These are phyloP conservation scores for Odontothrips loti DNA, from an alignment of 2,888 invertebrate species.

Conservation along the genomic window DNA sequence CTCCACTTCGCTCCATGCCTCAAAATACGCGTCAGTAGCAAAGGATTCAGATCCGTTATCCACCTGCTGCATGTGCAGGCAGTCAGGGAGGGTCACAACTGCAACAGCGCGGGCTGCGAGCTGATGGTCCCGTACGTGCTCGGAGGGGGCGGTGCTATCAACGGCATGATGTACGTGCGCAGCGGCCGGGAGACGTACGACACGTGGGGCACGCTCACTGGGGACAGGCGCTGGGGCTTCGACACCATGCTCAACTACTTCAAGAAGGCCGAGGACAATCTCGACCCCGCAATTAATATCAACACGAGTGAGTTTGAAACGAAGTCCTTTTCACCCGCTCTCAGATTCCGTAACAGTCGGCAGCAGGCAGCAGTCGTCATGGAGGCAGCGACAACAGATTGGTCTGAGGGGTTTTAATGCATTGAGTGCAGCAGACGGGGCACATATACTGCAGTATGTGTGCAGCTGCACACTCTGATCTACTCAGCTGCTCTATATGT, in stretches of 20 bases:
- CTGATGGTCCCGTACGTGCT: neutral
- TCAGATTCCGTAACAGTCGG: too few species aligned
- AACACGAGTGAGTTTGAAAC: neutral
- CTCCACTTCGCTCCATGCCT: too few species aligned
- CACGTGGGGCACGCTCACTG: neutral
- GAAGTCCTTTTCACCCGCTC: too few species aligned
- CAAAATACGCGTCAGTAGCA: too few species aligned
- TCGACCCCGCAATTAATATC: neutral
- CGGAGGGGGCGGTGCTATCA: neutral
- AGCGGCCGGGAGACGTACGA: neutral
- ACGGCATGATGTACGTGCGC: slow-evolving; percentile 1
- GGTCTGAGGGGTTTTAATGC: too few species aligned
- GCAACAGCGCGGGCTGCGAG: neutral
- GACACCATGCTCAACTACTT: neutral
- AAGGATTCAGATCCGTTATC: neutral
- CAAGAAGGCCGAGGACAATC: neutral
- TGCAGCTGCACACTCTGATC: too few species aligned
- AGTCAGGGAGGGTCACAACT: neutral
- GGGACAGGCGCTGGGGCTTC: neutral
- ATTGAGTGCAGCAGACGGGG: too few species aligned
- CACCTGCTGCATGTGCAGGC: neutral
- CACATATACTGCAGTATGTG: too few species aligned
- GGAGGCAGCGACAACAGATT: too few species aligned
- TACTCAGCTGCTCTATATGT: too few species aligned
- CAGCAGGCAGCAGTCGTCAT: too few species aligned